Evolutionary conservation across 1,140 invertebrate genomes (phyloP).

Genomic region (Panagrolaimus sp.): DNA sequence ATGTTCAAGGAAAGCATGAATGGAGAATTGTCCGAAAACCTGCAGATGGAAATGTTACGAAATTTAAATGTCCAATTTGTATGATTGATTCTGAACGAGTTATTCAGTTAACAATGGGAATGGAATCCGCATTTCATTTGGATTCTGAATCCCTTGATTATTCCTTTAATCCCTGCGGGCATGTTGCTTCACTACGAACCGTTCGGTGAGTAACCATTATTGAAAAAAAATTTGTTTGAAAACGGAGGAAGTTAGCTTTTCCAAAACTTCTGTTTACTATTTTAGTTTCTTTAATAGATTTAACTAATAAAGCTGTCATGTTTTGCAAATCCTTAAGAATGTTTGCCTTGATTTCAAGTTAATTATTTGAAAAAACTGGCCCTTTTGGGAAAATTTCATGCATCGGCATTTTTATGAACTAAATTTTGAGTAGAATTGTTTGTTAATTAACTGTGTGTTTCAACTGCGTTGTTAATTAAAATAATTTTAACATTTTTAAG

Average conservation of each 20-base stretch:
- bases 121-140: slow-evolving; percentile 91
- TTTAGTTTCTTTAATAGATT: slow-evolving; percentile 14
- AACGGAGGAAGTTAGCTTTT: background rate
- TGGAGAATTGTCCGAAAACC: background rate
- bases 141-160: slow-evolving; percentile 78
- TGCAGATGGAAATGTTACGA: background rate
- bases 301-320: no score
- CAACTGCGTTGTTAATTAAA: no score
- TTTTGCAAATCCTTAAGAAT: no score
- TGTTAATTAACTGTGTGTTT: no score
- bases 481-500: no score
- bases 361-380: slow-evolving; percentile 77
- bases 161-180: slow-evolving; percentile 96
- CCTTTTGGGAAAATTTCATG: slow-evolving; percentile 94
- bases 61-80: slow-evolving; percentile 56
- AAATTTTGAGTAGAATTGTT: no score
- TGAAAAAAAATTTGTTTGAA: background rate
- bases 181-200: slow-evolving; percentile 95
- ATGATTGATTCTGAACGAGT: slow-evolving; percentile 50
- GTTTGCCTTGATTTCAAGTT: no score
- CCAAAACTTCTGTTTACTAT: background rate
- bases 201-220: slow-evolving; percentile 82
- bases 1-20: slow-evolving; percentile 84
- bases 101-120: slow-evolving; percentile 64
- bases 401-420: slow-evolving; percentile 93